Base-by-base conservation (phyloP, 2,888 invertebrate species). In the Drosophila algonquin region DNA sequence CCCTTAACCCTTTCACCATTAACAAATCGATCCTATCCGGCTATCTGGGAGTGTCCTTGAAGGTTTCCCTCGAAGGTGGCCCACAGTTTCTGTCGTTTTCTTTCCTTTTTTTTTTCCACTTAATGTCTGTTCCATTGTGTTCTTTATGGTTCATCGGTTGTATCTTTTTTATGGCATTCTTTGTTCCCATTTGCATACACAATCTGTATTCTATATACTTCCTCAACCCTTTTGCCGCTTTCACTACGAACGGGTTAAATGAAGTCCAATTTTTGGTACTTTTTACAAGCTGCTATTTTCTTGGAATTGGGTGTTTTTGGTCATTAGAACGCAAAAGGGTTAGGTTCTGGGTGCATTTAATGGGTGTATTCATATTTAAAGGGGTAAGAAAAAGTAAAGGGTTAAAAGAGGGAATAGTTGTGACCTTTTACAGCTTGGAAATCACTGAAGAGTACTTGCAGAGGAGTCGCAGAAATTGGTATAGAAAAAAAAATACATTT, bases 1-100 rank as follows among this genome's bases (percentile, higher is more conserved):
- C 18, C 56, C 56, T 87, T 82, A 88, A 84, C 83, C 83, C 83
- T 84, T 84, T 84, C 87, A 65, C 78, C 89, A 84, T 88, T 84
- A 84, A 84, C 53, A 83, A 87, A 83, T 40, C 75, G 46, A 75
- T 40, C 32, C 55, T 56, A 51, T 52, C 58, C 47, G 56, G 50
- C 63, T 35, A 9, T 12, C 0, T 2, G n/a, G n/a, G 7, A 18
- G 27, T 78, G 87, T 65, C 83, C 83, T 84, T 84, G 83, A 16
- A 5, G 4, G 60, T 46, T 80, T 83, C 67, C 53, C 1, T 45
- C 0, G 75, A 88, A 40, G 88, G 55, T 56, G 24, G 21, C 46
- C 55, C 40, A 46, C 58, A 27, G 21, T 54, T 40, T 55, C n/a
- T 55, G 32, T 27, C 32, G 35, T 44, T 40, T 32, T 35, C 73